Percentiles rank a stretch among this genome's conserved stretches.
These are phyloP conservation scores for Lonchura striata DNA, from an alignment of 2,113 vertebrate genomes.

Conservation along the genomic window DNA sequence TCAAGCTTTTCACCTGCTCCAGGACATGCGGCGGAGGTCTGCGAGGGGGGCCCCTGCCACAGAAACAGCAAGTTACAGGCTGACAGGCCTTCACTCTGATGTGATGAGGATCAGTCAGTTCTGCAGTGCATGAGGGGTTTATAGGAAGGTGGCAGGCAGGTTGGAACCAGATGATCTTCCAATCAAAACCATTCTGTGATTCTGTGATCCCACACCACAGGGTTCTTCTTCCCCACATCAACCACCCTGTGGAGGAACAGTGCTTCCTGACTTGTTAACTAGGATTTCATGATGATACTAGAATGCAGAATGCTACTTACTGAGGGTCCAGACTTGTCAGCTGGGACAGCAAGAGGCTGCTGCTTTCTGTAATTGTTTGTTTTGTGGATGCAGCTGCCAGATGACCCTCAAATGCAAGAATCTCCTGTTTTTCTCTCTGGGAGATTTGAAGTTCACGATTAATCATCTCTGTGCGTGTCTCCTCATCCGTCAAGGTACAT, in stretches of 20 bases:
- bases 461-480: constrained; percentile 93
- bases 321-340: constrained; percentile 95
- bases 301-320: constrained; percentile 68
- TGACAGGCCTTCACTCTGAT: neutral
- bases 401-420: constrained; percentile 96
- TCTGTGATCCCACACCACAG: neutral
- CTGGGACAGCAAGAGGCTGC: constrained; percentile 93
- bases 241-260: neutral
- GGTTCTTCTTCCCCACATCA: neutral
- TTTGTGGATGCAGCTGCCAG: constrained; percentile 96
- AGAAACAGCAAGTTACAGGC: neutral
- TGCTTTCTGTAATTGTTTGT: constrained; percentile 97
- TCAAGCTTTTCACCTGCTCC: constrained; percentile 93
- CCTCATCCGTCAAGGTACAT: constrained; percentile 93
- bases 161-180: neutral
- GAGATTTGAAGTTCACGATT: constrained; percentile 92
- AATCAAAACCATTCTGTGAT: neutral
- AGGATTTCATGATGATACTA: neutral
- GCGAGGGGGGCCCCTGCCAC: constrained; percentile 88
- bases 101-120: neutral
- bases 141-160: neutral
- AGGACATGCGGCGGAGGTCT: constrained; percentile 89
- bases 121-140: neutral
- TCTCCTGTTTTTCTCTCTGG: constrained; percentile 96
- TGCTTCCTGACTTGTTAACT: neutral